phyloP scores from a whole-genome alignment of 1,140 invertebrate species.

The Metopolophium dirhodum region DNA sequence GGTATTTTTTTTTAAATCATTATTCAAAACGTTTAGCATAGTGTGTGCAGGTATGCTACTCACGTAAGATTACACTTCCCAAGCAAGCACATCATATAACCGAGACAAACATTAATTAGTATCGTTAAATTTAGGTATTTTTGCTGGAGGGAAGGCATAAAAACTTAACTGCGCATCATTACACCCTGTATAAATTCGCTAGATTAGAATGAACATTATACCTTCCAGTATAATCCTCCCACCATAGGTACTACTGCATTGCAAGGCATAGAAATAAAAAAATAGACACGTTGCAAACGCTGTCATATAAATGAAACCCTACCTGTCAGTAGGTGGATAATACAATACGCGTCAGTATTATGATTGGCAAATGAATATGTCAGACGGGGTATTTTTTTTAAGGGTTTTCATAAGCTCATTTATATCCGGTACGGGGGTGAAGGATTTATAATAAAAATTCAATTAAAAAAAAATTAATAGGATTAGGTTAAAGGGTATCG shows the following conservation, averaged over 20 bases:
- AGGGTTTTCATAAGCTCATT: constrained; percentile 56
- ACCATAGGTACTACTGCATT: neutral
- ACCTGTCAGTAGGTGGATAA: constrained; percentile 43
- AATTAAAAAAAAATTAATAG: constrained; percentile 57
- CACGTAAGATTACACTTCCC: constrained; percentile 25
- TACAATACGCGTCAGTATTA: constrained; percentile 54
- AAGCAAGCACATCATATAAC: neutral
- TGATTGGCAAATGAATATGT: constrained; percentile 55
- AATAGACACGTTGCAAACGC: constrained; percentile 48
- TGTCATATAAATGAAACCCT: constrained; percentile 55
- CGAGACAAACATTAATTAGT: constrained; percentile 40
- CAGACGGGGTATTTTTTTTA: constrained; percentile 29
- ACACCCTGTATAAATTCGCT: constrained; percentile 35
- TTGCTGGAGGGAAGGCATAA: neutral
- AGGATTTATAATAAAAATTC: constrained; percentile 54
- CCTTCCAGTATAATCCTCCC: constrained; percentile 24
- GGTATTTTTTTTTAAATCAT: constrained; percentile 25
- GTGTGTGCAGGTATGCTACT: neutral
- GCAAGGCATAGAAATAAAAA: constrained; percentile 10
- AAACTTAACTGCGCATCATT: constrained; percentile 18
- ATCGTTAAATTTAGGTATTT: constrained; percentile 37
- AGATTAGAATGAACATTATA: constrained; percentile 28
- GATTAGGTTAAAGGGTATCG: constrained; percentile 45
- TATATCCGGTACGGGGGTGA: constrained; percentile 49
- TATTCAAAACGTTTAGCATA: constrained; percentile 44